These are phyloP conservation scores for Bombus cullumanus DNA, from an alignment of 1,140 invertebrate genomes.

Conservation along the genomic window DNA sequence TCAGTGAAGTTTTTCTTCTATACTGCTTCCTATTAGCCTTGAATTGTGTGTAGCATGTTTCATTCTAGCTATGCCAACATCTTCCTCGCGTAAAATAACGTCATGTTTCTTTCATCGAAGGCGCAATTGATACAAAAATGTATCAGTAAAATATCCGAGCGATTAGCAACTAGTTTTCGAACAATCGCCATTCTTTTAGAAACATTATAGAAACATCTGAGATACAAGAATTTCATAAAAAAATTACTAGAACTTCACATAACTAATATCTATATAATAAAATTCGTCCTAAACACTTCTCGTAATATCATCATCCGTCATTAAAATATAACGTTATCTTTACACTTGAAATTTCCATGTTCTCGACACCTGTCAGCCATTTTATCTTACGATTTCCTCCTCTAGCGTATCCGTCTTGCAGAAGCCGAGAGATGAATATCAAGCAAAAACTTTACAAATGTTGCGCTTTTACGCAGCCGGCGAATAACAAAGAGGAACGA, in stretches of 20 bases:
- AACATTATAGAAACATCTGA: too few relatives aligned
- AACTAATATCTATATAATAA: too few relatives aligned
- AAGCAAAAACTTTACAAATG: neutral
- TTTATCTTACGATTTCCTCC: neutral
- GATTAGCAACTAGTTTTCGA: too few relatives aligned
- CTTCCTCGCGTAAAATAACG: neutral
- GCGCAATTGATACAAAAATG: neutral
- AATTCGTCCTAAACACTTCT: too few relatives aligned
- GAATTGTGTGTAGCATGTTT: neutral
- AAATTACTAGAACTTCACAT: too few relatives aligned
- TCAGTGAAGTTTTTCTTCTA: too few relatives aligned
- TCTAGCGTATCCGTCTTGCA: neutral
- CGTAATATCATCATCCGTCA: too few relatives aligned
- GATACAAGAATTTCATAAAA: too few relatives aligned
- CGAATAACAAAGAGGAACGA: neutral
- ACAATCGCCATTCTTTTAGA: too few relatives aligned
- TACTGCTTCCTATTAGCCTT: neutral
- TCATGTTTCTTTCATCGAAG: neutral
- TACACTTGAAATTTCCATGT: neutral
- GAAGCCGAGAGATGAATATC: neutral
- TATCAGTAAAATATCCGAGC: neutral
- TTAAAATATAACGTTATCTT: too few relatives aligned
- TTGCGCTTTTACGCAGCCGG: neutral
- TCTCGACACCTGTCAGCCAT: neutral
- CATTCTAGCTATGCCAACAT: neutral